Evolutionary conservation across 1,140 invertebrate species (phyloP).

Genomic region (Bombus superbus): DNA sequence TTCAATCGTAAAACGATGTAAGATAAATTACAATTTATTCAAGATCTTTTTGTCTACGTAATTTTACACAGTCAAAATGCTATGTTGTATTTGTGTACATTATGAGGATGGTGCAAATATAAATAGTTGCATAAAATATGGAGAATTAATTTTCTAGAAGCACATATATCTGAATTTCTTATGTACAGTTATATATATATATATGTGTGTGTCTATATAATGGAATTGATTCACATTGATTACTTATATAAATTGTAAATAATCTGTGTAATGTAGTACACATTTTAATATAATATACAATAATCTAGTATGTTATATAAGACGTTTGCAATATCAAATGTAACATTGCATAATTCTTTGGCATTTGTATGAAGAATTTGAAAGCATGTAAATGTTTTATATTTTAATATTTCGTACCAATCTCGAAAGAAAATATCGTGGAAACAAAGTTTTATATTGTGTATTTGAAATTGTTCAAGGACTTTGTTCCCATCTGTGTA

Average conservation of each 20-base stretch:
- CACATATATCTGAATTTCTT: not conserved
- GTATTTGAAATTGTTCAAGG: not conserved
- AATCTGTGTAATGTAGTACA: not conserved
- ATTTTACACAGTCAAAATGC: constrained; percentile 1
- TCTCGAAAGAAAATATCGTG: not conserved
- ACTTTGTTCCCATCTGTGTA: not conserved
- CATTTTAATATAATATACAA: not conserved
- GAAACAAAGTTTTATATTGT: not conserved
- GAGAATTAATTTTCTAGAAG: not conserved
- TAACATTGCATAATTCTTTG: constrained; percentile 1
- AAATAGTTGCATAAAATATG: constrained; percentile 42
- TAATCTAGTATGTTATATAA: not conserved
- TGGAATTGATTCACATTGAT: not conserved
- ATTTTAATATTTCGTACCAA: not conserved
- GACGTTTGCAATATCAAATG: not conserved
- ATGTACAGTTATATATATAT: not conserved
- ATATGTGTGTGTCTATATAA: not conserved
- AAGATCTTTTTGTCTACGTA: not conserved
- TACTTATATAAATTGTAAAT: constrained; percentile 8
- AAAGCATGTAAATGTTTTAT: not conserved
- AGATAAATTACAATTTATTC: not conserved
- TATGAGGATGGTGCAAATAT: constrained; percentile 48
- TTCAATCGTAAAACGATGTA: not conserved
- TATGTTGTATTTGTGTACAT: constrained; percentile 17
- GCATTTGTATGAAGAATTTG: not conserved